Conservation (phyloP, 2,113 vertebrate species). For the Edolisoma coerulescens region DNA sequence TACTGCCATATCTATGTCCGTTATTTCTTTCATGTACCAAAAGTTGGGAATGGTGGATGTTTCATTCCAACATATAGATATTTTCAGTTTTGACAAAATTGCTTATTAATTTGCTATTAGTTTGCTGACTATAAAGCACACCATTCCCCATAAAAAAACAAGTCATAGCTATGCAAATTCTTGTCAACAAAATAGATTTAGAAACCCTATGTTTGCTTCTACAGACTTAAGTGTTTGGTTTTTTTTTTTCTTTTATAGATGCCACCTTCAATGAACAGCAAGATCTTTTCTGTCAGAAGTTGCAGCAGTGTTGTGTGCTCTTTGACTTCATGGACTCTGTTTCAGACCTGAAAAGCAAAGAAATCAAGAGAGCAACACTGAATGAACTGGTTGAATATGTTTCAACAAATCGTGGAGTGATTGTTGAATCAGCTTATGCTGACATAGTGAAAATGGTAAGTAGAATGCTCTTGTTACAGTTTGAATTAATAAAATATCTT, state of each 20-base stretch:
- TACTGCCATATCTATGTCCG: rapidly evolving
- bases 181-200: not conserved
- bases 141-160: not conserved
- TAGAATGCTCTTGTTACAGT: slow-evolving; percentile 9
- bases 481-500: not conserved
- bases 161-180: not conserved
- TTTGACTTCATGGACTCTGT: slow-evolving; percentile 98
- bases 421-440: slow-evolving; percentile 92
- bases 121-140: not conserved
- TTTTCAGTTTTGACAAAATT: not conserved
- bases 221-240: not conserved
- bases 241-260: slow-evolving; percentile 74
- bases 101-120: not conserved
- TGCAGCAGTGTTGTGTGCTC: slow-evolving; percentile 94
- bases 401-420: slow-evolving; percentile 93
- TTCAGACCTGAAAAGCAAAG: slow-evolving; percentile 95
- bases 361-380: slow-evolving; percentile 95
- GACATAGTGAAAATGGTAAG: slow-evolving; percentile 98
- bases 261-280: slow-evolving; percentile 91
- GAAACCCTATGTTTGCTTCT: not conserved
- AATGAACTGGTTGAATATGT: slow-evolving; percentile 97
- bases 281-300: slow-evolving; percentile 93
- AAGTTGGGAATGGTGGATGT: not conserved
- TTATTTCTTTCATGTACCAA: not conserved
- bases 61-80: not conserved